A percentile compares a stretch with the other conserved stretches of the same genome.
phyloP scores from a whole-genome alignment of 1,140 invertebrate genomes.

The Trinorchestia longiramus region DNA sequence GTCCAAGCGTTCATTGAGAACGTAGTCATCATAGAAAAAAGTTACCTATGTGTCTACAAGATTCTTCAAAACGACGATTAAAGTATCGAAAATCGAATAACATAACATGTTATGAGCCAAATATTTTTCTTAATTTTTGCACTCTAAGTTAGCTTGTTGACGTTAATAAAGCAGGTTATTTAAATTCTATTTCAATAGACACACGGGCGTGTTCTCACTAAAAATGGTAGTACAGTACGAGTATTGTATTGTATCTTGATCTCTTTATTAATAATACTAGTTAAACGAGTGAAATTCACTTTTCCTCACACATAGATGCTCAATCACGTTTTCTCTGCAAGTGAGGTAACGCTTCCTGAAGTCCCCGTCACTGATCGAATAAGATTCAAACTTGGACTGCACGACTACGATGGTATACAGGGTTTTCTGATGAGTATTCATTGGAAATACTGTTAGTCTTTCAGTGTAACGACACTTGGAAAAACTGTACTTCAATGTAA shows the following conservation, averaged over 20 bases:
- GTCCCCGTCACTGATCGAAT: too few species aligned
- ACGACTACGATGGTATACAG: too few species aligned
- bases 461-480: too few species aligned
- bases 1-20: too few species aligned
- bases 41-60: background rate
- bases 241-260: background rate
- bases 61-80: background rate
- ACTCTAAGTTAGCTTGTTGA: background rate
- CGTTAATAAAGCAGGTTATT: background rate
- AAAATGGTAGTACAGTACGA: background rate
- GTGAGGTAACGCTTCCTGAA: too few species aligned
- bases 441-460: background rate
- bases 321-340: too few species aligned
- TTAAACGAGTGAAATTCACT: too few species aligned
- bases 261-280: background rate
- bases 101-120: background rate
- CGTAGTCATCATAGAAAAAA: too few species aligned
- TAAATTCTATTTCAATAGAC: too few species aligned
- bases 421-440: background rate
- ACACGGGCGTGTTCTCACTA: background rate
- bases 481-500: too few species aligned
- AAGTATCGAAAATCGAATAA: background rate
- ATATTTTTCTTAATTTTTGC: background rate
- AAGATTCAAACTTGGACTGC: too few species aligned
- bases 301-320: too few species aligned